Percentiles rank a stretch among this genome's conserved stretches.
phyloP scores from a whole-genome alignment of 2,797 vertebrate species.

The Enteromius unitaeniatus region DNA sequence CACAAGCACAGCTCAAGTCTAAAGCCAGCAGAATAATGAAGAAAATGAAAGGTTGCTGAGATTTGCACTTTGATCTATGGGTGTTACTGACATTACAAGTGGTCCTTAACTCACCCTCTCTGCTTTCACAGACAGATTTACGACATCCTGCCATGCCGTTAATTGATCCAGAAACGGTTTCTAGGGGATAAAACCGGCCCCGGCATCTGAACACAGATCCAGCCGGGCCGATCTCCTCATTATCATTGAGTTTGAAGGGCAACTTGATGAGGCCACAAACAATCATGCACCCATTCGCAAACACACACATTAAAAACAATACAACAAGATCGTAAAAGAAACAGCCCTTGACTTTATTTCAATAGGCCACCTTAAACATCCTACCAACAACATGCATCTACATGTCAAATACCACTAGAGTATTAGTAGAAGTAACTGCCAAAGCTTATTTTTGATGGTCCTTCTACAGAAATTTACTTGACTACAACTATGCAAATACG shows the following conservation, averaged over 20 bases:
- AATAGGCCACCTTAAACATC: background rate
- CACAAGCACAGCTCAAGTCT: background rate
- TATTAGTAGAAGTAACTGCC: background rate
- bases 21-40: constrained; percentile 46
- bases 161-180: constrained; percentile 33
- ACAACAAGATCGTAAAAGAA: constrained; percentile 1
- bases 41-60: constrained; percentile 22
- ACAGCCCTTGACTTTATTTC: background rate
- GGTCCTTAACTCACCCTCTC: constrained; percentile 21
- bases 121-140: constrained; percentile 23
- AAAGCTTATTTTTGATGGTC: background rate
- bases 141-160: background rate
- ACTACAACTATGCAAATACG: background rate
- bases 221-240: background rate
- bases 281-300: background rate
- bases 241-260: background rate
- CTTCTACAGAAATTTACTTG: background rate
- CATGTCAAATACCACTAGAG: background rate
- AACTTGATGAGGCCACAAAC: constrained; percentile 15
- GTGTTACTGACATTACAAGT: constrained; percentile 17
- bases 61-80: constrained; percentile 25
- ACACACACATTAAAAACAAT: background rate
- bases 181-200: constrained; percentile 1
- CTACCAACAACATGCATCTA: background rate
- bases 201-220: constrained; percentile 12